Evolutionary conservation across 2,888 invertebrate species (phyloP), one percentile per base, ranked within the genome.

Genomic region (Alloplasta piceator): DNA sequence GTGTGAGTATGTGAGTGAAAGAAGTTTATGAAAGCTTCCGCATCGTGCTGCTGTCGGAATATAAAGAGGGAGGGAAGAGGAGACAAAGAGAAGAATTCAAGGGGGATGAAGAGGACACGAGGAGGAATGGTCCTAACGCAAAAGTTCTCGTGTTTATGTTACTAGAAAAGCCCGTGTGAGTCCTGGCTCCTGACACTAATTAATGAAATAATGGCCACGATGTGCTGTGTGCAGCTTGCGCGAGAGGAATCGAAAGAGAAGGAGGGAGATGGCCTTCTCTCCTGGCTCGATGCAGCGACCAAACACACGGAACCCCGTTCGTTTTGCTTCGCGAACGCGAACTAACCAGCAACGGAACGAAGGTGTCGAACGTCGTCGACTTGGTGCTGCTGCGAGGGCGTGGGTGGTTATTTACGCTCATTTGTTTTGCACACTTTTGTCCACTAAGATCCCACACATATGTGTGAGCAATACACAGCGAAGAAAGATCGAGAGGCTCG

Each of bases 351-450:
- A 60, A 61, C 36, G 79, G 77, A 80, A 83, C 61, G 84, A 85
- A 89, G 88, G 87, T 88, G 89, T 90, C 89, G 89, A 90, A 87
- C 87, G 87, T 86, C 82, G 85, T 74, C 86, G 86, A 85, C 82
- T 85, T 66, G 86, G 87, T 84, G 80, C 6, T 14, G 52, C 52
- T 79, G 83, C 46, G 63, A 50, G 77, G 83, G 87, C 89, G 90
- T 90, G 85, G 90, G 89, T 85, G 88, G 88, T 90, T 89, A 90
- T 90, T 90, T 90, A 90, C 89, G 87, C 87, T 88, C 88, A 87
- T 89, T 90, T 89, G 88, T 85, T 88, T 87, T 81, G 83, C 85
- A 83, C 85, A 84, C 87, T 88, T 88, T 86, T 86, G 83, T 84
- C 83, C 85, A 82, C 73, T 38, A 39, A 66, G 58, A 43, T 58